Evolutionary conservation across 2,888 invertebrate species (phyloP), one percentile per base, ranked within the genome.

Genomic region (Aphodius granarius): DNA sequence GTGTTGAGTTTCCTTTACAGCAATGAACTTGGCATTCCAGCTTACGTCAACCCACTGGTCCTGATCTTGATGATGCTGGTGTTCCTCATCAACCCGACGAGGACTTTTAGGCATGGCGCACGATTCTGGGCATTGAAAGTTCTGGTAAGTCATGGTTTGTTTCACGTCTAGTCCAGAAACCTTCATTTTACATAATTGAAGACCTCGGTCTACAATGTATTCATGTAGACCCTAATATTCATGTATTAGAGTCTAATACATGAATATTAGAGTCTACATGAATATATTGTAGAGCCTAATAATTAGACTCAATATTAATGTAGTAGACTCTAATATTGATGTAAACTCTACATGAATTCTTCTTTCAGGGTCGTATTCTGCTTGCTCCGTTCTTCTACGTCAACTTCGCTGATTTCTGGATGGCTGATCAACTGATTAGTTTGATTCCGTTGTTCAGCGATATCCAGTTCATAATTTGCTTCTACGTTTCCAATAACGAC

Each of bases 401-500:
- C 6, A 92, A 95, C 66, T 99, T 98, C 85, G 97, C 98, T 20
- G 98, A 99, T 89, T 99, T 99, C 91, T 99, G 98, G 98, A 92
- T 99, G 86, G 98, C 97, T 4, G 98, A 99, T 89, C 99, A 99
- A 87, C 90, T 98, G 84, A 99, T 98, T 87, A 98, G 98, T 74
- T 90, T 99, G 79, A 94, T 92, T 0, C 94, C 94, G 0, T 95
- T 97, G 3, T 92, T 99, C 80, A 89, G 97, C 15, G 99, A 99
- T 87, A 94, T 98, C 84, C 97, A 99, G 83, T 99, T 95, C 87
- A 91, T 98, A 79, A 87, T 95, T 22, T 98, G 98, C 83, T 98
- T 97, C 88, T 99, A 98, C 85, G 89, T 93, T 2, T 93, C 92
- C 0, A 94, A 94, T 80, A 91, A 91, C 3, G 91, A 93, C 84